These are phyloP conservation scores for Corapipo altera DNA, from an alignment of 2,113 vertebrate genomes.

Conservation along the genomic window DNA sequence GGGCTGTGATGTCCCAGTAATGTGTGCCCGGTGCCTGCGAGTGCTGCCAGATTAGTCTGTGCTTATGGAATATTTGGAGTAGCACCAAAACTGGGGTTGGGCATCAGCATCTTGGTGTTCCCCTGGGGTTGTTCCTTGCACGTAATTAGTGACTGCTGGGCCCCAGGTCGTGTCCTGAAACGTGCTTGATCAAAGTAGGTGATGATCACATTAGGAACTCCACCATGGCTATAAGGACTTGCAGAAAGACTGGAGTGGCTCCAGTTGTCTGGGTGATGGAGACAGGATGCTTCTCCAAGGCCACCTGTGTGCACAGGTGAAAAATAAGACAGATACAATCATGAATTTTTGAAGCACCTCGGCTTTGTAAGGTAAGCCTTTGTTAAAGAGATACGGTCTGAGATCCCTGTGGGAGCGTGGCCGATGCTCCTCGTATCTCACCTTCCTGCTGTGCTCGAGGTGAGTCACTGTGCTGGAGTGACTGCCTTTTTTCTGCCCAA, in stretches of 20 bases:
- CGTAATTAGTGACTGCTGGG: not conserved
- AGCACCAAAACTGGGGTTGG: not conserved
- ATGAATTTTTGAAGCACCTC: conserved; percentile 41
- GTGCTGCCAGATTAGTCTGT: fast-evolving
- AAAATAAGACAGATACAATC: conserved; percentile 31
- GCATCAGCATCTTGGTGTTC: not conserved
- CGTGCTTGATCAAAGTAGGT: not conserved
- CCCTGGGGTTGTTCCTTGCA: not conserved
- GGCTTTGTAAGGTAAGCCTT: conserved; percentile 11
- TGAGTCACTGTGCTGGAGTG: conserved; percentile 8
- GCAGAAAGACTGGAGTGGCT: not conserved
- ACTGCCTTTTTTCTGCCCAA: conserved; percentile 2
- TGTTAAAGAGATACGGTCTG: conserved; percentile 1
- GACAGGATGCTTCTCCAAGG: not conserved
- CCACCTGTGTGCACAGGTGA: not conserved
- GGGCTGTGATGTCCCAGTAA: fast-evolving
- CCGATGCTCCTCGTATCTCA: not conserved
- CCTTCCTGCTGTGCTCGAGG: not conserved
- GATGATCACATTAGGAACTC: not conserved
- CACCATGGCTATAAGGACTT: not conserved
- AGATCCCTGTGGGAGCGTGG: fast-evolving
- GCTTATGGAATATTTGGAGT: not conserved
- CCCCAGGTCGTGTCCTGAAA: not conserved
- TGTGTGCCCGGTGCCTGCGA: fast-evolving
- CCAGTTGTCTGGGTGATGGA: not conserved